Evolutionary conservation across 2,113 vertebrate genomes (phyloP), one percentile per base, ranked within the genome.

Genomic region (Sapajus apella): DNA sequence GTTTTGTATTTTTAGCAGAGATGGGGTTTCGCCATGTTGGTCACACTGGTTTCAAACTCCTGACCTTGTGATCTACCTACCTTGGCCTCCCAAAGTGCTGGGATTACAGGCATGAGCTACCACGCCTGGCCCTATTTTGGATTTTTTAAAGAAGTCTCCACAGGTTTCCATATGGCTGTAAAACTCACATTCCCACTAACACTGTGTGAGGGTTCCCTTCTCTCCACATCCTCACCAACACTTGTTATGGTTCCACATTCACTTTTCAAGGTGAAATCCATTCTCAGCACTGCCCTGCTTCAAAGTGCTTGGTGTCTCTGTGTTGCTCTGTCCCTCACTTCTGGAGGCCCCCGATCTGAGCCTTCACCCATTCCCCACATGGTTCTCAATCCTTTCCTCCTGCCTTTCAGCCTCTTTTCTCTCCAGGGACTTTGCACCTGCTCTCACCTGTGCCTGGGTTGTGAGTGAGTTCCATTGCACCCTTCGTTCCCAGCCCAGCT

Each of bases 271-370:
- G 61, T 8, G 4, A 55, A 12, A 20, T 3, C 76, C 21, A 6
- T 0, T 8, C 35, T 7, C 27, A 23, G 21, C 8, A 20, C 8
- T 11, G 3, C 43, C 50, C 21, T 5, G 23, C 52, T 55, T 16
- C 52, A 11, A 6, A 12, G 35, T 8, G 7, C 2, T 35, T 4
- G 6, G 8, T 3, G 18, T 27, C 35, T n/a, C 37, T 2, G 30
- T 0, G 0, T 18, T 9, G 14, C 32, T 37, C 12, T 6, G 2
- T 23, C 40, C 6, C 45, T 5, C 5, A 0, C n/a, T 35, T 64
- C n/a, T 73, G 25, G 12, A 43, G 52, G 40, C 43, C 61, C 27
- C 2, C 43, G 18, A 1, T 37, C 7, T 2, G 0, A 21, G 18
- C 27, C 35, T 64, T 55, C 58, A 20, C 8, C 2, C 0, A 0